Base-by-base conservation (phyloP, 2,888 invertebrate genomes). In the Platycnemis pennipes region DNA sequence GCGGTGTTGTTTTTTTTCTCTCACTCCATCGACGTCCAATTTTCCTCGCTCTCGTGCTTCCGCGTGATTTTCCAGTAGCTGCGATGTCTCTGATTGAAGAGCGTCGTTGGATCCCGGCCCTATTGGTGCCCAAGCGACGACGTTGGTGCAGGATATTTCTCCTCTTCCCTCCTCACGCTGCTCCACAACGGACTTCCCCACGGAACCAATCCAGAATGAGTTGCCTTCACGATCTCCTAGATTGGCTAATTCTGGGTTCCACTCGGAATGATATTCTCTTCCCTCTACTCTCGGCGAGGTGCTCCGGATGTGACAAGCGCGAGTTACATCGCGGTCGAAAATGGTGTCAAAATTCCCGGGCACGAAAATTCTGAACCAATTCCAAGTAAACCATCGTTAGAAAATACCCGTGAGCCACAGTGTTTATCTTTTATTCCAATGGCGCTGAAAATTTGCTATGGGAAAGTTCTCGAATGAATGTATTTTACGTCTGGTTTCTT, bases 1-100 rank as follows among this genome's bases (percentile, higher is more conserved):
- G n/a, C 77, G 22, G 44, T 87, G 87, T 44, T 44, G 7, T 87
- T 44, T n/a, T n/a, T n/a, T n/a, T n/a, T n/a, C n/a, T n/a, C n/a
- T 87, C 77, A 37, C 46, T 46, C 44, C 44, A 87, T 87, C n/a
- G 87, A 26, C 87, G 46, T 87, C 44, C n/a, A 46, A n/a, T 45
- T 87, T 46, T 87, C 46, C 44, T 46, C 7, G 8, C 46, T 45
- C 46, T 46, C 37, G 86, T 42, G 7, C 13, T 87, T 45, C 46
- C 26, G 26, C 45, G 5, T 44, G 87, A 44, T 87, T n/a, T 77
- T 77, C 37, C 77, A 26, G 2, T 13, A 26, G 8, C 0, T 11
- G 77, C 63, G 8, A 63, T 77, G 3, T 37, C 77, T 77, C 77
- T 11, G 77, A 77, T 77, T 31, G 77, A 37, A 37, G 63, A 26